Evolutionary conservation across 2,113 vertebrate genomes (phyloP).

Genomic region (Sprattus sprattus): DNA sequence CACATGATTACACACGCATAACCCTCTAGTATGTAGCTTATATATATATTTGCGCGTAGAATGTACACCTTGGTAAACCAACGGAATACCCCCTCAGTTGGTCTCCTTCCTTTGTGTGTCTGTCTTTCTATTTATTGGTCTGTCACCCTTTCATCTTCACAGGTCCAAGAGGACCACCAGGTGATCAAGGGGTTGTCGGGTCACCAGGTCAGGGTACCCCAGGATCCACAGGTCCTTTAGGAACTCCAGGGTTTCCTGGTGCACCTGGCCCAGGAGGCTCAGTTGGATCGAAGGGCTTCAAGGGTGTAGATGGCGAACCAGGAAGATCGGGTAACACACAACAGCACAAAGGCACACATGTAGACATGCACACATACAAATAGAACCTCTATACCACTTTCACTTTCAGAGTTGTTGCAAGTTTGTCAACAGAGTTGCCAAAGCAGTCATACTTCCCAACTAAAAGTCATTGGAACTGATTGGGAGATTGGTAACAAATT

Average conservation of each 20-base stretch:
- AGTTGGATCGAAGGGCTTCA: neutral
- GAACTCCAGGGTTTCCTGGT: constrained; percentile 5
- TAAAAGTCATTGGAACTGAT: too few relatives aligned
- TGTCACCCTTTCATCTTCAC: neutral
- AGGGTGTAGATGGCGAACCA: neutral
- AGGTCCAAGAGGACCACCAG: neutral
- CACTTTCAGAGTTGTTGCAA: neutral
- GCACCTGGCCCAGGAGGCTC: neutral
- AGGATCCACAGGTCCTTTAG: constrained; percentile 23
- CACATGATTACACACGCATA: too few relatives aligned
- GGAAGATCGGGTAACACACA: neutral
- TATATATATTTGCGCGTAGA: too few relatives aligned
- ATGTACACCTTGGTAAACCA: too few relatives aligned
- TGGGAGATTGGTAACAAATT: too few relatives aligned
- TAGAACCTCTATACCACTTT: neutral
- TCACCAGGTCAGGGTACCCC: neutral
- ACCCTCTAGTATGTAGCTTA: too few relatives aligned
- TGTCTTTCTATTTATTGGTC: neutral
- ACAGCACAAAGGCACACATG: neutral
- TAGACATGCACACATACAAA: neutral
- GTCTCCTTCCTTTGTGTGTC: too few relatives aligned
- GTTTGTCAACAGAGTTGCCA: too few relatives aligned
- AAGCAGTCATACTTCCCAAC: too few relatives aligned
- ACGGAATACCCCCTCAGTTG: too few relatives aligned
- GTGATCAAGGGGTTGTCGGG: neutral